Percentiles rank a stretch among this genome's conserved stretches.
Evolutionary conservation across 2,797 vertebrate species (phyloP).

Genomic region (Emydoidea blandingii): DNA sequence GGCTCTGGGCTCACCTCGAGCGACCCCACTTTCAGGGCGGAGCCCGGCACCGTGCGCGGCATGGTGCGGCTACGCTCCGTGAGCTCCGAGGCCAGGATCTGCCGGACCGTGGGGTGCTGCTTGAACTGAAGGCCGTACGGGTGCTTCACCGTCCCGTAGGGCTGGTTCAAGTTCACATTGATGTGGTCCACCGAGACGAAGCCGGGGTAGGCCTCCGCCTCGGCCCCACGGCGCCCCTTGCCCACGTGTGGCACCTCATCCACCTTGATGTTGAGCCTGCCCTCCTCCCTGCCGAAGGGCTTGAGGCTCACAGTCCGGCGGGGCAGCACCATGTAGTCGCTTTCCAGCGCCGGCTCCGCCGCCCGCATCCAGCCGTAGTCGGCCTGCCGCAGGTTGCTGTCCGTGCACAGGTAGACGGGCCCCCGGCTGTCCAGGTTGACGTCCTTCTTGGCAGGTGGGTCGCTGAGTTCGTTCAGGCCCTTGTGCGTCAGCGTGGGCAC

Average conservation of each 20-base stretch:
- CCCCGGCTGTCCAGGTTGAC: conserved; percentile 88
- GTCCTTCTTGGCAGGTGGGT: conserved; percentile 88
- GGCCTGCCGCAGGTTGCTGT: conserved; percentile 88
- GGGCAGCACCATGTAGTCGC: conserved; percentile 98
- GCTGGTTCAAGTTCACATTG: conserved; percentile 91
- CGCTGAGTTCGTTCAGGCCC: conserved; percentile 89
- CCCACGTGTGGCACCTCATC: conserved; percentile 87
- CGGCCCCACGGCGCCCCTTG: conserved; percentile 85
- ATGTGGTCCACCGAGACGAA: conserved; percentile 92
- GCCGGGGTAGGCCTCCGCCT: conserved; percentile 91
- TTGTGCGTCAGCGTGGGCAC: conserved; percentile 87
- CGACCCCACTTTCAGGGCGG: conserved; percentile 92
- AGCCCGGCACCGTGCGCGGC: conserved; percentile 95
- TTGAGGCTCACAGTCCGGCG: conserved; percentile 94
- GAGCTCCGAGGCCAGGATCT: conserved; percentile 91
- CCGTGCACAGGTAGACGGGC: conserved; percentile 95
- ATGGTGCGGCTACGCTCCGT: conserved; percentile 97
- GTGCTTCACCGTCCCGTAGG: conserved; percentile 95
- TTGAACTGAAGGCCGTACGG: conserved; percentile 96
- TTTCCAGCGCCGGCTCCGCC: conserved; percentile 87
- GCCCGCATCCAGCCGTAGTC: conserved; percentile 91
- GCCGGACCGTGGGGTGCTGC: conserved; percentile 92
- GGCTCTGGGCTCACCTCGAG: conserved; percentile 90
- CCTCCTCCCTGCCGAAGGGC: conserved; percentile 89
- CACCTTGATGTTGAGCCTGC: conserved; percentile 85